These are phyloP conservation scores for Gambelia wislizenii DNA, from an alignment of 2,797 vertebrate genomes.

Conservation along the genomic window DNA sequence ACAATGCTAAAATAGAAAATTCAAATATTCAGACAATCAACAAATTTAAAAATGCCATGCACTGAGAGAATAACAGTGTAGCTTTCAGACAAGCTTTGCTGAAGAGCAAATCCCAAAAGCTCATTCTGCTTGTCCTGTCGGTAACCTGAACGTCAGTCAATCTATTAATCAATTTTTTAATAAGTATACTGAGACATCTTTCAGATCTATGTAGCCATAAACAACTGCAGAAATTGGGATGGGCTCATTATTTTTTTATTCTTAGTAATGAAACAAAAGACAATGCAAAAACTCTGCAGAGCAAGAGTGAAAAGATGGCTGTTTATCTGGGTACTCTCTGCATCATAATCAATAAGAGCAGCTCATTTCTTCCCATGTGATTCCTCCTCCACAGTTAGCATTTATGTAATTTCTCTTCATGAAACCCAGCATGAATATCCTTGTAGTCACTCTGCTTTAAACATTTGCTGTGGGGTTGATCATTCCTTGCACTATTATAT, in stretches of 20 bases:
- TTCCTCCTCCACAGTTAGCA: neutral
- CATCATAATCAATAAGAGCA: neutral
- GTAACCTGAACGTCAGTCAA: no score
- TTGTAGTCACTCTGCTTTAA: neutral
- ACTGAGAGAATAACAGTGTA: neutral
- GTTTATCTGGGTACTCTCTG: neutral
- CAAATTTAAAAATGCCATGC: neutral
- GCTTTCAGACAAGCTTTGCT: neutral
- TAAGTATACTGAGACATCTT: neutral
- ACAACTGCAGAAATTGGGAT: neutral
- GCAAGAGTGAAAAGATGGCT: neutral
- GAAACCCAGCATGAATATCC: neutral
- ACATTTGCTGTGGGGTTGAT: constrained; percentile 1
- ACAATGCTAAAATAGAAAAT: neutral
- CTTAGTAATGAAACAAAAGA: neutral
- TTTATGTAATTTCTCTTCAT: constrained; percentile 24
- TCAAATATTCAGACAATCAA: neutral
- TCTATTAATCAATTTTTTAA: no score
- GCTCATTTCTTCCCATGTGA: neutral
- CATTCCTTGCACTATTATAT: neutral
- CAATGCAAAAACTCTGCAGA: neutral
- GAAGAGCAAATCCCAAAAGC: neutral
- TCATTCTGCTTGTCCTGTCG: neutral
- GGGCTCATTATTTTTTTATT: neutral
- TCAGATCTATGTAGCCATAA: neutral